phyloP scores from a whole-genome alignment of 2,797 vertebrate genomes.

The Botia kubotai region DNA sequence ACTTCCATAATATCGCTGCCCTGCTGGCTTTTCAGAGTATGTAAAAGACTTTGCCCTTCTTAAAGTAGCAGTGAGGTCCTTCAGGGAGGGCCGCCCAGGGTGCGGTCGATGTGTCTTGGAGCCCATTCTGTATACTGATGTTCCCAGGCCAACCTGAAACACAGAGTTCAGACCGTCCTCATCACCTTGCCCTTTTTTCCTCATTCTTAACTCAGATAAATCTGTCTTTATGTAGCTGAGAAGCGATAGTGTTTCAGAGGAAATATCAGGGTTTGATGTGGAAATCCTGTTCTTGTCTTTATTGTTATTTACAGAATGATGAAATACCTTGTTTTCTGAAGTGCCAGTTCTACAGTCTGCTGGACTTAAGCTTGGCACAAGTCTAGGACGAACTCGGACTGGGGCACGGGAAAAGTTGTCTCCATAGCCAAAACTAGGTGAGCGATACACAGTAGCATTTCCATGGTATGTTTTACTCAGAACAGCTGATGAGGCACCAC shows the following conservation, averaged over 20 bases:
- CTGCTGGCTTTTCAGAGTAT: slow-evolving; percentile 84
- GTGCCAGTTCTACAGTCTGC: slow-evolving; percentile 57
- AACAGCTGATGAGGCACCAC: slow-evolving; percentile 69
- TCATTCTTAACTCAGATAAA: slow-evolving; percentile 88
- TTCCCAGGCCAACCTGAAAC: slow-evolving; percentile 47
- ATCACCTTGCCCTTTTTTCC: slow-evolving; percentile 73
- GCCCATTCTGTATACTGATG: slow-evolving; percentile 71
- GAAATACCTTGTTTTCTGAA: slow-evolving; percentile 55
- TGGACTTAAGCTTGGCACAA: slow-evolving; percentile 64
- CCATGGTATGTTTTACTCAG: slow-evolving; percentile 81
- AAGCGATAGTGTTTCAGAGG: slow-evolving; percentile 89
- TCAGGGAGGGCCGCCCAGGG: slow-evolving; percentile 84
- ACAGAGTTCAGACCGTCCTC: slow-evolving; percentile 53
- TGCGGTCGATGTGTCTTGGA: slow-evolving; percentile 65
- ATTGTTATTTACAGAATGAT: slow-evolving; percentile 64
- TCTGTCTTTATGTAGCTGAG: slow-evolving; percentile 92
- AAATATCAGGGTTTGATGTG: slow-evolving; percentile 93
- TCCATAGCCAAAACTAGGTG: slow-evolving; percentile 88
- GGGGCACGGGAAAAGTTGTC: slow-evolving; percentile 81
- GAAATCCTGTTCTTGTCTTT: slow-evolving; percentile 83
- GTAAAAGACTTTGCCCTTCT: slow-evolving; percentile 95
- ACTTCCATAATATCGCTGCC: slow-evolving; percentile 70
- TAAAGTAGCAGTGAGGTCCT: slow-evolving; percentile 94
- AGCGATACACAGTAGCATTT: slow-evolving; percentile 86
- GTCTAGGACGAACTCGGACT: slow-evolving; percentile 73